Percentiles rank a stretch among this genome's conserved stretches.
Conservation (phyloP, 1,140 invertebrate genomes). For the Drosophila arawakana region DNA sequence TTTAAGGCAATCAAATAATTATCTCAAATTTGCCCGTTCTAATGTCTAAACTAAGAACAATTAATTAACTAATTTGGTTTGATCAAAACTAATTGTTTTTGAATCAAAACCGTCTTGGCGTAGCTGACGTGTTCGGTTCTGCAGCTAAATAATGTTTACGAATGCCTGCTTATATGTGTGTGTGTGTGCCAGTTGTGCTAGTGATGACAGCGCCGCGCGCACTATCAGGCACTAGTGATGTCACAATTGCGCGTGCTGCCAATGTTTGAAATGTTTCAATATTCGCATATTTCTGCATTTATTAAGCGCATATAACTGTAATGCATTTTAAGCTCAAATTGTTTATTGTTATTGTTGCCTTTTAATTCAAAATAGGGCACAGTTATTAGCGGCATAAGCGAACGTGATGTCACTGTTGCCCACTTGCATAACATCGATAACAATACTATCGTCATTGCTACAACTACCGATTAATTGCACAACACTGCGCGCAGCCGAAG, state of each 20-base stretch:
- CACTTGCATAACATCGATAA: slow-evolving; percentile 23
- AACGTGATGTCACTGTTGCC: slow-evolving; percentile 22
- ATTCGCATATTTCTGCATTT: background rate
- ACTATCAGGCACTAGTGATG: slow-evolving; percentile 16
- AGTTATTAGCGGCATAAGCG: background rate
- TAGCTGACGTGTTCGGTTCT: slow-evolving; percentile 79
- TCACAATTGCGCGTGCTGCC: slow-evolving; percentile 20
- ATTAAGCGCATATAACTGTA: background rate
- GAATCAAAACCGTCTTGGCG: slow-evolving; percentile 42
- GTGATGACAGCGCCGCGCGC: slow-evolving; percentile 30
- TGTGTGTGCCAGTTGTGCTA: slow-evolving; percentile 1
- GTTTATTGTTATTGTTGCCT: background rate
- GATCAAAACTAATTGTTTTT: slow-evolving; percentile 49
- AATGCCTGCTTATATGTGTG: slow-evolving; percentile 39
- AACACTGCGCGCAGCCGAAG: slow-evolving; percentile 6
- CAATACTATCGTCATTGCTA: background rate
- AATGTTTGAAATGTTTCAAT: background rate
- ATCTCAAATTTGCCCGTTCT: slow-evolving; percentile 23
- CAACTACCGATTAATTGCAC: background rate
- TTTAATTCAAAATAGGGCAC: slow-evolving; percentile 22
- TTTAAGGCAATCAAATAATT: slow-evolving; percentile 19
- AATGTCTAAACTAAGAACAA: slow-evolving; percentile 18
- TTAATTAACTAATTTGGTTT: slow-evolving; percentile 33
- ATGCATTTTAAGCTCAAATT: background rate
- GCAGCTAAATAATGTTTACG: slow-evolving; percentile 46